Evolutionary conservation across 2,797 vertebrate species (phyloP), one percentile per base, ranked within the genome.

Genomic region (Dendrocincla fuliginosa): DNA sequence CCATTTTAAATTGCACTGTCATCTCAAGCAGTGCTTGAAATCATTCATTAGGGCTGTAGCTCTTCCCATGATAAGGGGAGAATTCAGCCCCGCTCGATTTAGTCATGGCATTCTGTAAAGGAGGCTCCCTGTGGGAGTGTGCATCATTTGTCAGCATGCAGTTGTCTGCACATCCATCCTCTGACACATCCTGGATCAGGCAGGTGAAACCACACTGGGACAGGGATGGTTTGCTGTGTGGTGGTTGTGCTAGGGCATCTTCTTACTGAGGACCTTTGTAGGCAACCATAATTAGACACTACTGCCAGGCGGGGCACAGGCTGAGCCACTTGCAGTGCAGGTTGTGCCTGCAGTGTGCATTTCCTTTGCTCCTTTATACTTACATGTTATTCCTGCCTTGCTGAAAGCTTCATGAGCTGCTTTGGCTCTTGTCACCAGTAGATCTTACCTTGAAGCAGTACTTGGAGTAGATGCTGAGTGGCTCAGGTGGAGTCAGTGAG

Each of bases 401-500:
- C 30, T 67, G 53, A 59, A 46, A 56, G 44, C 17, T 80, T 16
- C 1, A 0, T 18, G 11, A 32, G 42, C 39, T 55, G n/a, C 35
- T 65, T 55, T 47, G 52, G 8, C 60, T 82, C 32, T 55, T 79
- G 32, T 91, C 50, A 68, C 28, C 27, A 39, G 9, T 15, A 68
- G 42, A 64, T 30, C 56, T 79, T 76, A 46, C 16, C 33, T 55
- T 80, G 60, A 73, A 67, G 53, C 12, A 79, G 59, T 23, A 42
- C 15, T 47, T 65, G 33, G 14, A 85, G 53, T 42, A 84, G 74
- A 60, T 42, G 22, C 37, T 79, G 52, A 68, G 20, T 28, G n/a
- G 23, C 57, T 65, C 35, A 61, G 10, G 15, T 30, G 5, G 56
- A 41, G 16, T 67, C 32, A 69, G 30, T 0, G 0, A 67, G 50